Base-by-base conservation (phyloP, 1,140 invertebrate genomes). In the Penaeus vannamei region DNA sequence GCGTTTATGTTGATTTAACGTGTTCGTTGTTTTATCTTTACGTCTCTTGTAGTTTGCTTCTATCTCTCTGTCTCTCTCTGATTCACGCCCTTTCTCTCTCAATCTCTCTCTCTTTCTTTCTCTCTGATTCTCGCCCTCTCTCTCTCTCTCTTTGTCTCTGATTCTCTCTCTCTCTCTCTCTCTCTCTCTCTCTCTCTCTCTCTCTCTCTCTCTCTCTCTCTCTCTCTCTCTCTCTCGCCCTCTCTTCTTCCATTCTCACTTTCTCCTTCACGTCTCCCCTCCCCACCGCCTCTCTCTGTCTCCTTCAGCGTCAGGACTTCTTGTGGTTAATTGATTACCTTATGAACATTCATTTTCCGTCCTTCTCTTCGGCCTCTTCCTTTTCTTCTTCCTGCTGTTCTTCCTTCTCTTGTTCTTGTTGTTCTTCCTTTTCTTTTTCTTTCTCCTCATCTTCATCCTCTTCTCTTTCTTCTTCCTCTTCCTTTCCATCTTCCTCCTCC, bases 81-180 rank as follows among this genome's bases (percentile, higher is more conserved):
- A 29, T 17, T 85, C 84, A 81, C 76, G 64, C 85, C 77, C 42
- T 77, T 46, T 85, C 69, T 85, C 84, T 77, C 46, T 85, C 84
- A 77, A 46, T 77, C 53, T 77, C n/a, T 85, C 69, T 77, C n/a
- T 77, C 46, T 85, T 19, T 72, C 19, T 46, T 12, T 62, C 36
- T 36, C 3, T 46, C n/a, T 53, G 20, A 59, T 2, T 42, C 4
- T 81, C 53, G 12, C 12, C 14, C 46, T 79, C 22, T 22, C 62
- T 23, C 29, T 36, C 12, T 69, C 19, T 42, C 22, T 20, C 32
- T 8, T 1, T 22, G 1, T 69, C n/a, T 2, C 42, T 66, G 19
- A n/a, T n/a, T 8, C 59, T 7, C n/a, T 23, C 22, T 0, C 69
- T n/a, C 32, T 42, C 23, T 4, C 46, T 23, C 12, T 0, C 42